Conservation (phyloP, 2,113 vertebrate species). For the Heliornis fulica region DNA sequence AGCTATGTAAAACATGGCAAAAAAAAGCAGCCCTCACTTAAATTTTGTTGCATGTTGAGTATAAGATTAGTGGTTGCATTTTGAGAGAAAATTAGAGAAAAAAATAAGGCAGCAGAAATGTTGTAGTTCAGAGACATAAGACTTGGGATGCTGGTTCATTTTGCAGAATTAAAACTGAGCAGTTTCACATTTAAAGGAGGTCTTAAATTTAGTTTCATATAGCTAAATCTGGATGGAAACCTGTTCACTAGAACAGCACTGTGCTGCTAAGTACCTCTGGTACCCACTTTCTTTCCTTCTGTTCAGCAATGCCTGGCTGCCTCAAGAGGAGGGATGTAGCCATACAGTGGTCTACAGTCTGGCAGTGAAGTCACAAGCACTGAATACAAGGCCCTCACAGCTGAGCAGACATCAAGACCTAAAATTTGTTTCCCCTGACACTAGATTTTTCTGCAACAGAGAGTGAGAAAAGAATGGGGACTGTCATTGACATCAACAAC, state of each 20-base stretch:
- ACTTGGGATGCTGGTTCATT: not conserved
- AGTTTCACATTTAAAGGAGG: not conserved
- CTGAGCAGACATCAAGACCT: not conserved
- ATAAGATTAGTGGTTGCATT: not conserved
- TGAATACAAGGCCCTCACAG: not conserved
- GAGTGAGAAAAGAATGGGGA: not conserved
- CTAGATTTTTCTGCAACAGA: not conserved
- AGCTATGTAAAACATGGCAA: not conserved
- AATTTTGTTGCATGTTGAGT: not conserved
- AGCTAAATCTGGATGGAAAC: not conserved
- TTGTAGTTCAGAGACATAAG: not conserved
- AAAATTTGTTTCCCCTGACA: not conserved
- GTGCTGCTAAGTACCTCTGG: not conserved
- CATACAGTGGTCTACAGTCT: not conserved
- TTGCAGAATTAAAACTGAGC: not conserved
- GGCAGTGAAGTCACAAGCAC: not conserved
- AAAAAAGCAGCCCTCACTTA: not conserved
- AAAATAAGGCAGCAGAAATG: not conserved
- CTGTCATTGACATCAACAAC: not conserved
- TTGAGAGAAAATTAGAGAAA: not conserved
- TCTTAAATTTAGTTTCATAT: not conserved
- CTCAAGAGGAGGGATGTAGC: not conserved
- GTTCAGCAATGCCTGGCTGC: not conserved
- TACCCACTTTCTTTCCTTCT: not conserved
- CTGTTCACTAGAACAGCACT: not conserved